A percentile compares a stretch with the other conserved stretches of the same genome.
Conservation (phyloP, 2,888 invertebrate species). For the Cryptocephalus moraei region DNA sequence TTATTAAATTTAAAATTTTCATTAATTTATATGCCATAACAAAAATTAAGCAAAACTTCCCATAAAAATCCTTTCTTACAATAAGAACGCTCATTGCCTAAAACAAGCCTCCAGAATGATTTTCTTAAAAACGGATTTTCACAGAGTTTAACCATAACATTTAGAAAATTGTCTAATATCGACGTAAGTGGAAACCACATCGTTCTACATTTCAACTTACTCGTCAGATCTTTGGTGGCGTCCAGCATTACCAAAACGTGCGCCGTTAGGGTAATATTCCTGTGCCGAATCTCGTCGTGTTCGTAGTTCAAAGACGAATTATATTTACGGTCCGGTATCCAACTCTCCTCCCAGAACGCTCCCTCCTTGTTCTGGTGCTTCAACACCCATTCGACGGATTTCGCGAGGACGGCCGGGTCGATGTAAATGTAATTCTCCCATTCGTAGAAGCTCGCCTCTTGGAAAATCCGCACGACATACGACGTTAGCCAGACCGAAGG, state of each 20-base stretch:
- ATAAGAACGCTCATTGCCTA: too few relatives aligned
- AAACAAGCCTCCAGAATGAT: too few relatives aligned
- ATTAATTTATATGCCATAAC: too few relatives aligned
- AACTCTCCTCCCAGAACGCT: slow-evolving; percentile 80
- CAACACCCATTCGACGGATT: slow-evolving; percentile 77
- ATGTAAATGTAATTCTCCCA: slow-evolving; percentile 96
- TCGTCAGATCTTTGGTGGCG: slow-evolving; percentile 66
- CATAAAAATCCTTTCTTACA: too few relatives aligned
- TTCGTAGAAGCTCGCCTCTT: slow-evolving; percentile 90
- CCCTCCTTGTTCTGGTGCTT: slow-evolving; percentile 77
- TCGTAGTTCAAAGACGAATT: slow-evolving; percentile 57
- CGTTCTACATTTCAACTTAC: slow-evolving; percentile 23
- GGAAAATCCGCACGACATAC: slow-evolving; percentile 78
- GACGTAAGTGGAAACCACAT: too few relatives aligned
- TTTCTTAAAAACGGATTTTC: too few relatives aligned
- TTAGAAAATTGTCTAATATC: too few relatives aligned
- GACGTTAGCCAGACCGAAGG: slow-evolving; percentile 90
- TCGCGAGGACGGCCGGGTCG: slow-evolving; percentile 76
- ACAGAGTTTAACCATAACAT: too few relatives aligned
- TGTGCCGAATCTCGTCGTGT: slow-evolving; percentile 46
- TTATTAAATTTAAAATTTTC: too few relatives aligned
- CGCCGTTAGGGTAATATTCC: slow-evolving; percentile 85
- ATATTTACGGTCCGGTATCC: slow-evolving; percentile 81
- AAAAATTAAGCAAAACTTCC: too few relatives aligned
- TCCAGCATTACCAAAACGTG: slow-evolving; percentile 85